Percentiles rank a stretch among this genome's conserved stretches.
Evolutionary conservation across 2,888 invertebrate genomes (phyloP).

Genomic region (Heliconius erato): DNA sequence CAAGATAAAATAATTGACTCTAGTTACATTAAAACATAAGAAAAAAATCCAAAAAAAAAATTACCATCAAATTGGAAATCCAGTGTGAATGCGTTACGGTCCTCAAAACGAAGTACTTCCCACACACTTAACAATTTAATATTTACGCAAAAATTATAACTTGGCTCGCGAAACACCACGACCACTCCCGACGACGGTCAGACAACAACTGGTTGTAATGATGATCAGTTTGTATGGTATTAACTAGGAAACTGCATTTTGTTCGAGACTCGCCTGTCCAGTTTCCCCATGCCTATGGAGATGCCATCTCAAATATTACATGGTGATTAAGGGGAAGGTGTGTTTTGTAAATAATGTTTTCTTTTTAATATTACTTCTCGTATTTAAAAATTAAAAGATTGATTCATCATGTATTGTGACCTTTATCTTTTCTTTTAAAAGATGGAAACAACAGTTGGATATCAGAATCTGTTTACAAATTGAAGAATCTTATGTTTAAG

Average conservation of each 20-base stretch:
- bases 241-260: constrained; percentile 61
- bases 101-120: constrained; percentile 38
- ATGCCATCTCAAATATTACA: constrained; percentile 26
- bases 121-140: constrained; percentile 64
- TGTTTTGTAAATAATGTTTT: neutral
- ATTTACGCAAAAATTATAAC: constrained; percentile 62
- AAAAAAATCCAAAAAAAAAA: neutral
- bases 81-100: constrained; percentile 45
- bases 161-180: constrained; percentile 56
- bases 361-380: neutral
- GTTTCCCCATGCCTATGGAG: constrained; percentile 57
- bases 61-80: constrained; percentile 52
- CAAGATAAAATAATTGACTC: neutral
- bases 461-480: neutral
- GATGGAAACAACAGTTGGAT: no score
- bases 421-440: no score
- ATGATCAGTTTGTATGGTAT: constrained; percentile 52
- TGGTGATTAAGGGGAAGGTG: neutral
- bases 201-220: constrained; percentile 66
- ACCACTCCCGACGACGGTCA: constrained; percentile 58
- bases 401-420: no score
- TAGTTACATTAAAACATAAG: neutral
- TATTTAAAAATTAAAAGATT: neutral
- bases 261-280: constrained; percentile 51
- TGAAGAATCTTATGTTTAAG: neutral